phyloP scores from a whole-genome alignment of 2,113 vertebrate species.

The Pachypanchax playfairii region DNA sequence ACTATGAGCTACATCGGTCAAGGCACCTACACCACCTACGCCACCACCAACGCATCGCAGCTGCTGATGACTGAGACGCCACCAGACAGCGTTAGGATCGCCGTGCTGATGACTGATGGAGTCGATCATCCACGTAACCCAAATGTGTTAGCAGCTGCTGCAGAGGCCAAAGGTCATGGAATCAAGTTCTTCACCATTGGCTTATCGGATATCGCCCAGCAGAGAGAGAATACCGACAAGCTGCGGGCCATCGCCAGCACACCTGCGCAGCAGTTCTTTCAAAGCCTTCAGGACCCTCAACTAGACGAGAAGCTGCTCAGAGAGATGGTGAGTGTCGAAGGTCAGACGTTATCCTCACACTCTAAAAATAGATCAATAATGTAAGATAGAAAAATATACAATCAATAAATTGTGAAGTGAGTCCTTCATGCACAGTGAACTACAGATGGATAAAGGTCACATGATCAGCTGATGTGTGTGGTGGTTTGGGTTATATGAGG shows the following conservation, averaged over 20 bases:
- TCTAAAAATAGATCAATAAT: too few relatives aligned
- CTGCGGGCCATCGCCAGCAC: constrained; percentile 84
- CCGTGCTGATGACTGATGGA: constrained; percentile 88
- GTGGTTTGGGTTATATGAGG: too few relatives aligned
- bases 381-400: too few relatives aligned
- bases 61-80: constrained; percentile 82
- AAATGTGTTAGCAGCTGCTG: constrained; percentile 74
- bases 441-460: too few relatives aligned
- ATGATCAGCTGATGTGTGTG: too few relatives aligned
- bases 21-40: constrained; percentile 88
- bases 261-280: constrained; percentile 74
- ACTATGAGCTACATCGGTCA: constrained; percentile 86
- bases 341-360: too few relatives aligned
- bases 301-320: constrained; percentile 76
- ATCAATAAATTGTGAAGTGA: too few relatives aligned
- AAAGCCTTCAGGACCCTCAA: constrained; percentile 80
- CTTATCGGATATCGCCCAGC: constrained; percentile 74
- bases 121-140: constrained; percentile 88
- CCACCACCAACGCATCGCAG: constrained; percentile 85
- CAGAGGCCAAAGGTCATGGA: constrained; percentile 81
- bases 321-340: constrained; percentile 78
- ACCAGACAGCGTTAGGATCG: constrained; percentile 76
- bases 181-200: constrained; percentile 85
- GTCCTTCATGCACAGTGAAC: too few relatives aligned
- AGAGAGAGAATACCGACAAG: constrained; percentile 78